Percentiles rank a stretch among this genome's conserved stretches.
Evolutionary conservation across 2,113 vertebrate species (phyloP).

Genomic region (Abramis brama): DNA sequence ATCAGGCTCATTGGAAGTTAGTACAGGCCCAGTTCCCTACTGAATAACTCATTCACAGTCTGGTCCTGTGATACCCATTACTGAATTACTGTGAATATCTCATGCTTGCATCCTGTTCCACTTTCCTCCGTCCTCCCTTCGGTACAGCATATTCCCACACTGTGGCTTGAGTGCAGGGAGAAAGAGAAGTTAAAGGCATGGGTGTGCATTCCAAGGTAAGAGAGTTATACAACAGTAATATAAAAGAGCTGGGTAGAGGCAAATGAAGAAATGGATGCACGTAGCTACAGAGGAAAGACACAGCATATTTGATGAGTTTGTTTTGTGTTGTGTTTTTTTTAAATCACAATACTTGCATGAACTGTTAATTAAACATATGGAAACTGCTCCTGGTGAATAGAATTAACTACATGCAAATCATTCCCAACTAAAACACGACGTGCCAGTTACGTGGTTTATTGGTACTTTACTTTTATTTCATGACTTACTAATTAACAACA

Average conservation of each 20-base stretch:
- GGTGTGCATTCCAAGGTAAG: slow-evolving; percentile 36
- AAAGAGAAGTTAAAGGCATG: slow-evolving; percentile 28
- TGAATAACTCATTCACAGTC: slow-evolving; percentile 53
- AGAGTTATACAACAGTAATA: slow-evolving; percentile 48
- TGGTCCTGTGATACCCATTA: slow-evolving; percentile 54
- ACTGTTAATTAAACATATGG: too few species aligned
- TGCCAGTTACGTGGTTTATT: too few species aligned
- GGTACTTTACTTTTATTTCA: too few species aligned
- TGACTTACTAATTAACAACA: too few species aligned
- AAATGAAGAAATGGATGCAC: slow-evolving; percentile 8
- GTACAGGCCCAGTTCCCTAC: slow-evolving; percentile 41
- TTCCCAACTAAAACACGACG: too few species aligned
- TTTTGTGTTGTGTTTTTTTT: neutral
- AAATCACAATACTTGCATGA: too few species aligned
- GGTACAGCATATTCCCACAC: slow-evolving; percentile 17
- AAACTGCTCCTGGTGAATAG: too few species aligned
- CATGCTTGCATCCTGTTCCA: slow-evolving; percentile 23
- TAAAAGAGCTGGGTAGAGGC: slow-evolving; percentile 29
- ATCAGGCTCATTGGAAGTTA: slow-evolving; percentile 45
- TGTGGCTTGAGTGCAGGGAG: slow-evolving; percentile 17
- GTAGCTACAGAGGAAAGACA: slow-evolving; percentile 10
- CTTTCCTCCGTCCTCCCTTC: slow-evolving; percentile 30
- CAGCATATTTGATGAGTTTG: neutral
- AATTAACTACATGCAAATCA: too few species aligned
- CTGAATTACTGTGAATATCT: slow-evolving; percentile 48